These are phyloP conservation scores for Frankliniella fusca DNA, from an alignment of 2,888 invertebrate genomes.

Conservation along the genomic window DNA sequence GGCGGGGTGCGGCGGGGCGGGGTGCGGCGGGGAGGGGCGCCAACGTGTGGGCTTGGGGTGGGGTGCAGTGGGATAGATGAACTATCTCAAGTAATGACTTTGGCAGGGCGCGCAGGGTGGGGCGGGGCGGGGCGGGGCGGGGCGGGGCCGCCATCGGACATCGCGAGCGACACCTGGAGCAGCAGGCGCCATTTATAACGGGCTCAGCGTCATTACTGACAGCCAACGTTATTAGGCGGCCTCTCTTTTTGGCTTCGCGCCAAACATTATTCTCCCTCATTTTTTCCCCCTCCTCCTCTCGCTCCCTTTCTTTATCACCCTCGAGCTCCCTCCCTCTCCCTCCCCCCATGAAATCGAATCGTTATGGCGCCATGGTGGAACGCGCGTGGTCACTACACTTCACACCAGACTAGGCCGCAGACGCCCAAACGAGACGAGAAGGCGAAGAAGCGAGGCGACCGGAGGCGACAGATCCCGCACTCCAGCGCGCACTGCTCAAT, in stretches of 20 bases:
- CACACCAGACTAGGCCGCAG: too few species aligned
- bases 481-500: too few species aligned
- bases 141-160: neutral
- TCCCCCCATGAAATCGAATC: neutral
- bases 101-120: neutral
- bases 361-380: neutral
- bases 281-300: too few species aligned
- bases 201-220: neutral
- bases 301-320: too few species aligned
- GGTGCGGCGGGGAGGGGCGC: too few species aligned
- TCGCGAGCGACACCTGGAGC: slow-evolving; percentile 9
- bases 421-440: too few species aligned
- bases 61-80: neutral
- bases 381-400: neutral
- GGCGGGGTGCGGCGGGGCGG: too few species aligned
- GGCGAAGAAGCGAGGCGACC: too few species aligned
- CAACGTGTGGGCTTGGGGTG: too few species aligned
- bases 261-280: too few species aligned
- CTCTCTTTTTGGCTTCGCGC: neutral
- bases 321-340: too few species aligned
- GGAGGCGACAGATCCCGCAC: too few species aligned
- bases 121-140: neutral
- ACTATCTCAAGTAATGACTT: slow-evolving; percentile 25
- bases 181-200: slow-evolving; percentile 4
- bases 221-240: neutral